phyloP scores from a whole-genome alignment of 1,140 invertebrate genomes.

The Drosophila sucinea region DNA sequence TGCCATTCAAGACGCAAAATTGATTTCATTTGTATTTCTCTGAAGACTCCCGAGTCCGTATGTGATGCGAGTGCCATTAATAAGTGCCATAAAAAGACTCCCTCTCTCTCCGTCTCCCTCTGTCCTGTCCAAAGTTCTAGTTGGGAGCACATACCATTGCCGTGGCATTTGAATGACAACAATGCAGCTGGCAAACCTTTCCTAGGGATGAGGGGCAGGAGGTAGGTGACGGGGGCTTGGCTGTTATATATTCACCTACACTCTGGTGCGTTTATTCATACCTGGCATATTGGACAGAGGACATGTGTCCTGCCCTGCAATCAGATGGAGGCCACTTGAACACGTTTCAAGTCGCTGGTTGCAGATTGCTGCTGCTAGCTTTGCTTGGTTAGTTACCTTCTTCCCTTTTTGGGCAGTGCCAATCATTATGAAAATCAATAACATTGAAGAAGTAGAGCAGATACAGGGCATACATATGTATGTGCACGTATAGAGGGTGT shows the following conservation, averaged over 20 bases:
- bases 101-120: neutral
- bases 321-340: constrained; percentile 43
- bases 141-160: neutral
- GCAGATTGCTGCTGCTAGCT: constrained; percentile 12
- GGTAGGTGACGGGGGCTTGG: neutral
- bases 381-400: constrained; percentile 17
- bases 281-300: neutral
- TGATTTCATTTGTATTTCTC: constrained; percentile 43
- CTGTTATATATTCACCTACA: neutral
- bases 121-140: neutral
- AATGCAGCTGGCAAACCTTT: constrained; percentile 33
- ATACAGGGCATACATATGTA: neutral
- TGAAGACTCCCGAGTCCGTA: constrained; percentile 3
- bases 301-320: constrained; percentile 20
- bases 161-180: constrained; percentile 55
- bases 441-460: constrained; percentile 44
- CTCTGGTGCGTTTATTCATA: neutral
- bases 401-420: constrained; percentile 29
- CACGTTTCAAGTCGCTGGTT: constrained; percentile 40
- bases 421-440: constrained; percentile 64
- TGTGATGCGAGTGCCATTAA: constrained; percentile 31
- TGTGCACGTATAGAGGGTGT: constrained; percentile 31
- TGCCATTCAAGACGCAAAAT: constrained; percentile 36
- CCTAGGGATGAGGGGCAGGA: no score
- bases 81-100: constrained; percentile 16